phyloP scores from a whole-genome alignment of 2,797 vertebrate genomes.

The Halcyon smyrnensis region DNA sequence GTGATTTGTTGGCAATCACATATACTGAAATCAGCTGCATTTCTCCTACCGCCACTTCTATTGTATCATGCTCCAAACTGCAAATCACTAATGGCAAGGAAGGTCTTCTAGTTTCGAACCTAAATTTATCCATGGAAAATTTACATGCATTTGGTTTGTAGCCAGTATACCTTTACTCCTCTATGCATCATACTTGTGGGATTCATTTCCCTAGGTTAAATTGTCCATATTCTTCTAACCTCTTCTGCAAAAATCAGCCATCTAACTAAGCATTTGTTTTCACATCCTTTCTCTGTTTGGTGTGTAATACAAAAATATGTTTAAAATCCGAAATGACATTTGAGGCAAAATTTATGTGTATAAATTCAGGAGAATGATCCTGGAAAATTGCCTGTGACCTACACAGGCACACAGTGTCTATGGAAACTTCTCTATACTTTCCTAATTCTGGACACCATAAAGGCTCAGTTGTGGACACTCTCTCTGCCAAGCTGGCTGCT shows the following conservation, averaged over 20 bases:
- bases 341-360: background rate
- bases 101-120: background rate
- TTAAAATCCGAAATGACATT: background rate
- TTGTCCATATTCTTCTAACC: background rate
- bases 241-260: background rate
- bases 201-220: background rate
- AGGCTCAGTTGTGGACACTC: background rate
- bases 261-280: background rate
- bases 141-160: background rate
- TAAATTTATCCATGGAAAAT: background rate
- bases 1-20: background rate
- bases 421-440: background rate
- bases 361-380: background rate
- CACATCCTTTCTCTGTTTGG: background rate
- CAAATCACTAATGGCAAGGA: background rate
- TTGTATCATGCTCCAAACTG: background rate
- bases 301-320: background rate
- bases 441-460: background rate
- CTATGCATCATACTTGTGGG: background rate
- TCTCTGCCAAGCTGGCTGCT: background rate
- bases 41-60: background rate
- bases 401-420: background rate
- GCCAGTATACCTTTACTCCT: background rate
- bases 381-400: background rate
- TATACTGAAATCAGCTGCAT: background rate